Conservation (phyloP, 2,797 vertebrate genomes). For the Myotis findleyi region DNA sequence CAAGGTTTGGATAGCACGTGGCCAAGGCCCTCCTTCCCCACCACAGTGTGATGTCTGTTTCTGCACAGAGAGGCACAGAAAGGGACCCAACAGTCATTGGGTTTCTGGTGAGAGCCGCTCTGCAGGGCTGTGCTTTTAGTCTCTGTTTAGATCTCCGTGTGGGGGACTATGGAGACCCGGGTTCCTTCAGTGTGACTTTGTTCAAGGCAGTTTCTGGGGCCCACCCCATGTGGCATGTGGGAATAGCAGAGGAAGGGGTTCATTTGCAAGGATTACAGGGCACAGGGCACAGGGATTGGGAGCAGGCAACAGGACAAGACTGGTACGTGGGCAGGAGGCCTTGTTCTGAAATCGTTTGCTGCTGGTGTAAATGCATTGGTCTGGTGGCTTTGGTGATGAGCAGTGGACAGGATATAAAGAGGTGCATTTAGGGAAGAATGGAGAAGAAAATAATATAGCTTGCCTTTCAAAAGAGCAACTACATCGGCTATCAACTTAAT, state of each 20-base stretch:
- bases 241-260: not conserved
- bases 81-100: not conserved
- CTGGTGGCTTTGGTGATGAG: not conserved
- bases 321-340: not conserved
- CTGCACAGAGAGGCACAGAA: not conserved
- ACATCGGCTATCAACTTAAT: not conserved
- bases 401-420: not conserved
- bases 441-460: not conserved
- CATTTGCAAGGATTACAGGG: not conserved
- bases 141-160: not conserved
- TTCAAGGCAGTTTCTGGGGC: not conserved
- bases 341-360: not conserved
- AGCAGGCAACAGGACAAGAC: not conserved
- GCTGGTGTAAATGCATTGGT: not conserved
- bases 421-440: not conserved
- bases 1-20: constrained; percentile 15
- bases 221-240: not conserved
- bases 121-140: not conserved
- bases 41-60: not conserved
- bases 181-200: not conserved
- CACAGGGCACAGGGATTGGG: not conserved
- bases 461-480: constrained; percentile 38
- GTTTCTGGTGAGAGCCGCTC: not conserved
- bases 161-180: not conserved
- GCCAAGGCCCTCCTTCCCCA: not conserved